phyloP scores from a whole-genome alignment of 1,140 invertebrate genomes.

The Bombus soroeensis region DNA sequence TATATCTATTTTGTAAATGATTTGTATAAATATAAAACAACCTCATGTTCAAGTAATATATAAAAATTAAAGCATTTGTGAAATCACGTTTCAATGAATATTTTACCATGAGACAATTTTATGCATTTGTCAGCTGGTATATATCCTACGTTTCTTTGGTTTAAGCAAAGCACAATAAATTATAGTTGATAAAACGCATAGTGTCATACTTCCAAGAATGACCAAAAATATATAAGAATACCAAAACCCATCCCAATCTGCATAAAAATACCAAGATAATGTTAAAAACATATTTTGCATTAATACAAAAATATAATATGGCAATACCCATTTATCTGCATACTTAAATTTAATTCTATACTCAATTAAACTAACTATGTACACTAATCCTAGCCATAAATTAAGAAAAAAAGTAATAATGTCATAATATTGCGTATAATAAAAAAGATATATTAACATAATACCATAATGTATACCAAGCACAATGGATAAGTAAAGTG shows the following conservation, averaged over 20 bases:
- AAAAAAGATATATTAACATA: constrained; percentile 85
- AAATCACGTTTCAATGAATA: constrained; percentile 42
- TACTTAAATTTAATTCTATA: constrained; percentile 89
- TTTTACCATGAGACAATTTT: constrained; percentile 26
- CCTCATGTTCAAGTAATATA: constrained; percentile 4
- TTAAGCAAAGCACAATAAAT: constrained; percentile 78
- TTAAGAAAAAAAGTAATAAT: constrained; percentile 84
- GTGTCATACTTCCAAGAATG: constrained; percentile 75
- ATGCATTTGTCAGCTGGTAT: constrained; percentile 70
- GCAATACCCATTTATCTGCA: constrained; percentile 86
- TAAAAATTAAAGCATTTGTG: constrained; percentile 32
- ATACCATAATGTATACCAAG: constrained; percentile 85
- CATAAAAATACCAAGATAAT: constrained; percentile 84
- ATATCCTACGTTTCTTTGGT: constrained; percentile 78
- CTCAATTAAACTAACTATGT: constrained; percentile 89
- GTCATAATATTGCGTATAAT: constrained; percentile 84
- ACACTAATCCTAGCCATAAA: constrained; percentile 87
- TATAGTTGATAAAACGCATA: constrained; percentile 75
- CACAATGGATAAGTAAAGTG: constrained; percentile 83
- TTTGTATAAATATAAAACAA: constrained; percentile 25
- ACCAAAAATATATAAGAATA: constrained; percentile 76
- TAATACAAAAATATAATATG: constrained; percentile 86
- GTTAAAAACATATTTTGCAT: constrained; percentile 87
- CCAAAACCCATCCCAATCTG: constrained; percentile 83
- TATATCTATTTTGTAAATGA: constrained; percentile 20